Percentiles rank a stretch among this genome's conserved stretches.
These are phyloP conservation scores for Drosophila sucinea DNA, from an alignment of 1,140 invertebrate species.

Conservation along the genomic window DNA sequence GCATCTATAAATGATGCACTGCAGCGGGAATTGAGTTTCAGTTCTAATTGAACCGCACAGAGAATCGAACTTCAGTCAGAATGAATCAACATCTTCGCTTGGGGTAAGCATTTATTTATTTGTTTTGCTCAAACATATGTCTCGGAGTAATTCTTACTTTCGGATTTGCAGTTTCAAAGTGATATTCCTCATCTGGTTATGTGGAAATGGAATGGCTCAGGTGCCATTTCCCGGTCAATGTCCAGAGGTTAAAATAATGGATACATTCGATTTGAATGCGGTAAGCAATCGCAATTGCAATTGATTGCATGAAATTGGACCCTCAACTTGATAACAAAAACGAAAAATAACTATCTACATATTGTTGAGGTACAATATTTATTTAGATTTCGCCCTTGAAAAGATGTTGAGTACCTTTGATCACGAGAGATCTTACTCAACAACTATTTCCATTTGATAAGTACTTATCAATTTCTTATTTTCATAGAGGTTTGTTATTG, in stretches of 20 bases:
- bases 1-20: constrained; percentile 61
- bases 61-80: constrained; percentile 12
- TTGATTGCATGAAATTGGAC: constrained; percentile 19
- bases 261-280: constrained; percentile 85
- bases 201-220: constrained; percentile 83
- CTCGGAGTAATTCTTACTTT: neutral
- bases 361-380: neutral
- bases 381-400: neutral
- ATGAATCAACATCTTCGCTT: constrained; percentile 33
- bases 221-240: constrained; percentile 87
- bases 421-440: neutral
- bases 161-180: constrained; percentile 32
- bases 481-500: no score
- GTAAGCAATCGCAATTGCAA: constrained; percentile 81
- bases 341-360: neutral
- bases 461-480: no score
- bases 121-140: neutral
- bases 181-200: constrained; percentile 39
- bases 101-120: constrained; percentile 6
- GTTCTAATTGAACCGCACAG: constrained; percentile 45
- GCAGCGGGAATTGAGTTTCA: constrained; percentile 45
- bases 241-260: constrained; percentile 86
- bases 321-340: neutral
- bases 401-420: neutral
- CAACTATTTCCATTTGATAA: neutral